phyloP scores from a whole-genome alignment of 2,888 invertebrate species.

The Sinodicranocentrus sp. region DNA sequence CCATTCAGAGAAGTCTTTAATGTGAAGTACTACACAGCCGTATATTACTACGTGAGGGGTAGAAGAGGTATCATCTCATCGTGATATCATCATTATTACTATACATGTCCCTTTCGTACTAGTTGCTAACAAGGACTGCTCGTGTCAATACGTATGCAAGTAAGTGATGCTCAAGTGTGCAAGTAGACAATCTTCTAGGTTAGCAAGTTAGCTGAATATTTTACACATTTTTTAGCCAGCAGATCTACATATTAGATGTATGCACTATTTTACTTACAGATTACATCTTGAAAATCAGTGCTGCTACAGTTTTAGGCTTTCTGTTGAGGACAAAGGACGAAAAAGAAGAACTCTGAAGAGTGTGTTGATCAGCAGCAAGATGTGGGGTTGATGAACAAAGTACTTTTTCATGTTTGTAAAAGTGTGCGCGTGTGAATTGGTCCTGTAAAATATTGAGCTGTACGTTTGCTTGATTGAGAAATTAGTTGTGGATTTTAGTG shows the following conservation, averaged over 20 bases:
- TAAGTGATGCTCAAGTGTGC: slow-evolving; percentile 27
- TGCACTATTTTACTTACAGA: slow-evolving; percentile 33
- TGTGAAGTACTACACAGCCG: neutral
- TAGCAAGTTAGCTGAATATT: slow-evolving; percentile 14
- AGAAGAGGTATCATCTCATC: neutral
- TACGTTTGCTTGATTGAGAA: neutral
- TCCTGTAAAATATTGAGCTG: neutral
- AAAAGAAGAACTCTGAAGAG: neutral
- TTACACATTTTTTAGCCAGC: slow-evolving; percentile 37
- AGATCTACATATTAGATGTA: neutral
- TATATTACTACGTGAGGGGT: neutral
- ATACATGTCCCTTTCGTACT: slow-evolving; percentile 12
- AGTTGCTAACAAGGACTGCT: slow-evolving; percentile 20
- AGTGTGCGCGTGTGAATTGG: neutral
- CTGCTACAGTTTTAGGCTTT: slow-evolving; percentile 19
- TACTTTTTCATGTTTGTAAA: neutral
- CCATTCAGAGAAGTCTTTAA: neutral
- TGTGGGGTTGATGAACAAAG: slow-evolving; percentile 7
- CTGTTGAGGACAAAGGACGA: slow-evolving; percentile 4
- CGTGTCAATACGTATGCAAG: neutral
- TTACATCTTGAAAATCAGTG: slow-evolving; percentile 29
- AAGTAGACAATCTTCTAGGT: slow-evolving; percentile 19
- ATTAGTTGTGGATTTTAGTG: neutral
- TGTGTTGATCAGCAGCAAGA: too few species aligned
- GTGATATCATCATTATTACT: neutral